Conservation (phyloP, 2,797 vertebrate genomes). For the Pteronotus mesoamericanus region DNA sequence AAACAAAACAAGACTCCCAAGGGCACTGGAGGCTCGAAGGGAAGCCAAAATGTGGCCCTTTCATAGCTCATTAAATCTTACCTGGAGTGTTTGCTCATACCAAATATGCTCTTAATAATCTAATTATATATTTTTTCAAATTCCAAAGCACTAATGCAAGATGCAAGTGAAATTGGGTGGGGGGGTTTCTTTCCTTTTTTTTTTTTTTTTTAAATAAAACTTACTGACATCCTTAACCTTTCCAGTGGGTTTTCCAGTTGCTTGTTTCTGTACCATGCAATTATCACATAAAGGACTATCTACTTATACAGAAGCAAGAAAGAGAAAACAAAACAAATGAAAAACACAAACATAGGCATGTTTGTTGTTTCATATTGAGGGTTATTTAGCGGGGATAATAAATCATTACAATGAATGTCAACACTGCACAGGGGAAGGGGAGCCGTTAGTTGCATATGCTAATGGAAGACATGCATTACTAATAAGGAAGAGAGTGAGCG, state of each 20-base stretch:
- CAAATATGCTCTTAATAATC: constrained; percentile 50
- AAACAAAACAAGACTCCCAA: background rate
- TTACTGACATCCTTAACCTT: constrained; percentile 35
- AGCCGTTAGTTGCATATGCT: constrained; percentile 70
- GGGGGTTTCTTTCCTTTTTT: background rate
- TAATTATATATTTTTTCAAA: background rate
- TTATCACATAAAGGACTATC: constrained; percentile 60
- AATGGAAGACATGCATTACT: constrained; percentile 62
- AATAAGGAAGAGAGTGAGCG: constrained; percentile 59
- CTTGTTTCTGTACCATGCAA: constrained; percentile 37
- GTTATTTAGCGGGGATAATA: constrained; percentile 76
- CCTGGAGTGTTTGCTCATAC: constrained; percentile 34
- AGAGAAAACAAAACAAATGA: constrained; percentile 62
- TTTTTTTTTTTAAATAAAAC: background rate
- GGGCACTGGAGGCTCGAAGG: background rate
- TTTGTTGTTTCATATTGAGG: constrained; percentile 76
- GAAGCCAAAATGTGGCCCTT: constrained; percentile 6
- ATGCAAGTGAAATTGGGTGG: background rate
- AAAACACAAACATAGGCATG: constrained; percentile 74
- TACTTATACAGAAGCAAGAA: constrained; percentile 57
- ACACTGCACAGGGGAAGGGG: constrained; percentile 62
- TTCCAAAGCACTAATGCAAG: background rate
- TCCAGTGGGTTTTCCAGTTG: constrained; percentile 25
- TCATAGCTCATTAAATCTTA: constrained; percentile 21
- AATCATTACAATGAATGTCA: constrained; percentile 78